Conservation (phyloP, 2,797 vertebrate genomes). For the Eupleurogrammus muticus region DNA sequence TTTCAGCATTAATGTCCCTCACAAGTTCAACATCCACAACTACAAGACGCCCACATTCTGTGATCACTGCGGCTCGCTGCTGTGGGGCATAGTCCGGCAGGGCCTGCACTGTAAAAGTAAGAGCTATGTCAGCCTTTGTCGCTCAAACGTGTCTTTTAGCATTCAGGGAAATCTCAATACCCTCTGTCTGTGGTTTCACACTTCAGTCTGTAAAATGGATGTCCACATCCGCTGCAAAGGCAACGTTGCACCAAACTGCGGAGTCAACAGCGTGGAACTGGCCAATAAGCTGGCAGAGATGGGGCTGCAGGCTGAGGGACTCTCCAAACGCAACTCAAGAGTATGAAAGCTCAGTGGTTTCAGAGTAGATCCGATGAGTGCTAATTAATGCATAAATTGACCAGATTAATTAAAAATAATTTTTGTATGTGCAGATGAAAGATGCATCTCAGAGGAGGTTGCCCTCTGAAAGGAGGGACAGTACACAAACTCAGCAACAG, state of each 20-base stretch:
- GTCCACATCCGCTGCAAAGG: constrained; percentile 95
- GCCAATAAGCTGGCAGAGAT: constrained; percentile 94
- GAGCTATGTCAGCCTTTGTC: constrained; percentile 4
- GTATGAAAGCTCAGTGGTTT: constrained; percentile 54
- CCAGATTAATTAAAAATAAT: not conserved
- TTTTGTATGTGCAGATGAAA: constrained; percentile 39
- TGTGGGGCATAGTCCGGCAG: constrained; percentile 95
- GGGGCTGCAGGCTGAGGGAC: constrained; percentile 92
- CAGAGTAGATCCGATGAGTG: not conserved
- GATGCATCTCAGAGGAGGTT: not conserved
- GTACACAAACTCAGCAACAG: constrained; percentile 27
- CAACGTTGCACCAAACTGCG: constrained; percentile 96
- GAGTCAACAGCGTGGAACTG: constrained; percentile 94
- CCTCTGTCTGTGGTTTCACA: constrained; percentile 27
- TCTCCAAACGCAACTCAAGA: constrained; percentile 80
- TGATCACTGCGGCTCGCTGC: constrained; percentile 96
- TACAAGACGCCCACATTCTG: constrained; percentile 98
- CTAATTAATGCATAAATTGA: not conserved
- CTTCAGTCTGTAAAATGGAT: constrained; percentile 95
- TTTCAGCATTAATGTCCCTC: constrained; percentile 97
- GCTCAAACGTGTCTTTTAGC: not conserved
- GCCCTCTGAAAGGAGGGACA: constrained; percentile 49
- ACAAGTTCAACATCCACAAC: constrained; percentile 94
- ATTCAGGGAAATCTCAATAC: not conserved
- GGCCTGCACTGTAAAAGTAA: constrained; percentile 98